A percentile compares a stretch with the other conserved stretches of the same genome.
These are phyloP conservation scores for Bombus consobrinus DNA, from an alignment of 1,140 invertebrate species.

Conservation along the genomic window DNA sequence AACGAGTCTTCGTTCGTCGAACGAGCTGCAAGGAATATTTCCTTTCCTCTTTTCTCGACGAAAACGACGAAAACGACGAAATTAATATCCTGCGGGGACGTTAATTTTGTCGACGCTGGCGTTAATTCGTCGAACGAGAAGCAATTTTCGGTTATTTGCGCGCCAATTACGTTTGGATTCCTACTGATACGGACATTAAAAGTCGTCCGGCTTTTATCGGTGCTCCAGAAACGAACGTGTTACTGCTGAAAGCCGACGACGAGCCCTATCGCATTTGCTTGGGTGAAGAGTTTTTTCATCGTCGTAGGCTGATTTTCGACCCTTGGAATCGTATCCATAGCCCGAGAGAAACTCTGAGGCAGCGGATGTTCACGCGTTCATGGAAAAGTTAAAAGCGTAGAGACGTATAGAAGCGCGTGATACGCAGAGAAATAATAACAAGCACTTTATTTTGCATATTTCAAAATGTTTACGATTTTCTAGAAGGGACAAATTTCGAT, in stretches of 20 bases:
- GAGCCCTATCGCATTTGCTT: background rate
- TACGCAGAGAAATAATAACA: no score
- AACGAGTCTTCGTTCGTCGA: no score
- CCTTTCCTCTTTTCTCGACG: constrained; percentile 23
- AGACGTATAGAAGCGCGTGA: no score
- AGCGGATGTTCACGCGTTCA: background rate
- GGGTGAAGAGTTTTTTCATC: background rate
- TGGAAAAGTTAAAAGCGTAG: background rate
- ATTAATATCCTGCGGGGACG: background rate
- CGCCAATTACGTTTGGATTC: background rate
- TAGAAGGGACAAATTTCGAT: no score
- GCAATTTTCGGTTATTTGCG: background rate
- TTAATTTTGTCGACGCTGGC: background rate
- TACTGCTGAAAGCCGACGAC: background rate
- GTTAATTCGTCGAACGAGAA: background rate
- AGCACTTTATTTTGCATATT: no score
- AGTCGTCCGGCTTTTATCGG: background rate
- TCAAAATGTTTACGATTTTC: no score
- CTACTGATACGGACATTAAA: background rate
- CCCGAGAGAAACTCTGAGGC: no score
- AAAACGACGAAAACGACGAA: background rate
- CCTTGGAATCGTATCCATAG: background rate
- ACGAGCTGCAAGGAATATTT: background rate
- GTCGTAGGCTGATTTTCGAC: background rate
- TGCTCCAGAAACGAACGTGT: background rate